These are phyloP conservation scores for Phrynocephalus guinanensis DNA, from an alignment of 2,797 vertebrate genomes.

Conservation along the genomic window DNA sequence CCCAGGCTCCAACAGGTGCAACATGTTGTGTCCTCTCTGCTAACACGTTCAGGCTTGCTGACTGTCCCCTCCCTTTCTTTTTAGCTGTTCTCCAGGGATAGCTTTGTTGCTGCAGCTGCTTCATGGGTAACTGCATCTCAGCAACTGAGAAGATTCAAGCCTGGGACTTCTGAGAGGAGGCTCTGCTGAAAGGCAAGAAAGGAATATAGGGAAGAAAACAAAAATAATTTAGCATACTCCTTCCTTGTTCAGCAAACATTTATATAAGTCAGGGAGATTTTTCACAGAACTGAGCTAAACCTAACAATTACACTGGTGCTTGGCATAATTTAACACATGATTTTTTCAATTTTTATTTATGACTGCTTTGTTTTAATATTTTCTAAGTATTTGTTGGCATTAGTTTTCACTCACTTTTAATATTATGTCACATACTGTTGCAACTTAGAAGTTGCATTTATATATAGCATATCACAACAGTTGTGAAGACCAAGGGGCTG, in stretches of 20 bases:
- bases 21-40: slow-evolving; percentile 84
- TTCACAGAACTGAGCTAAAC: background rate
- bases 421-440: background rate
- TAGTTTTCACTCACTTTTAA: background rate
- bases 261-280: background rate
- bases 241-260: background rate
- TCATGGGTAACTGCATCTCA: slow-evolving; percentile 51
- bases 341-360: background rate
- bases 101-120: slow-evolving; percentile 30
- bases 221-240: background rate
- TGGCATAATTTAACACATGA: background rate
- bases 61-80: slow-evolving; percentile 31
- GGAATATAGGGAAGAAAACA: too few species aligned
- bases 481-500: background rate
- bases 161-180: background rate
- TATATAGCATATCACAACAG: background rate
- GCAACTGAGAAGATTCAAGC: background rate
- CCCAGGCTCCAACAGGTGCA: slow-evolving; percentile 87
- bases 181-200: slow-evolving; percentile 23
- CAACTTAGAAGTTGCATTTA: background rate
- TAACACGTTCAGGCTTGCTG: slow-evolving; percentile 70
- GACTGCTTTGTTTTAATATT: background rate
- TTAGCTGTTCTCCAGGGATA: background rate
- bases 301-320: background rate
- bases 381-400: background rate